Percentiles rank a stretch among this genome's conserved stretches.
These are phyloP conservation scores for Andrena chrysosceles DNA, from an alignment of 2,888 invertebrate species.

Conservation along the genomic window DNA sequence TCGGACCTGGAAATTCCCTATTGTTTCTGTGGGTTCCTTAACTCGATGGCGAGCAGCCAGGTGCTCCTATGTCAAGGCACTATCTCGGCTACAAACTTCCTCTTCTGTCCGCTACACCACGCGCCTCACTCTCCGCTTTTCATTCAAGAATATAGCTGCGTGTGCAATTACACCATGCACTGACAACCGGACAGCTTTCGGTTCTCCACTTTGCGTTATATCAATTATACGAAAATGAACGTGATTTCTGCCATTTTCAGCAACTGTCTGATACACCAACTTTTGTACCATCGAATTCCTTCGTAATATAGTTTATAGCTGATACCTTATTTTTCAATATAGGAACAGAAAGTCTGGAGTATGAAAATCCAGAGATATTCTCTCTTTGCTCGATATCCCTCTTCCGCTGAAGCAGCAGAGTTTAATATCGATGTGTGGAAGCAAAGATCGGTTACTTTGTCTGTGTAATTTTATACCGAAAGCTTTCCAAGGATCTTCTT, in stretches of 20 bases:
- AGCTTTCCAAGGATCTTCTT: constrained; percentile 1
- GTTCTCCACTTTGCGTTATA: too few species aligned
- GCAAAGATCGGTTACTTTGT: constrained; percentile 13
- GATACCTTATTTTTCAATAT: constrained; percentile 8
- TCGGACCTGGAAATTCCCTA: not conserved
- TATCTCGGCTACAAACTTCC: not conserved
- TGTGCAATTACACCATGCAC: not conserved
- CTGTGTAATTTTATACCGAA: constrained; percentile 10
- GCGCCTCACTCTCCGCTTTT: not conserved
- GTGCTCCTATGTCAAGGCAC: too few species aligned
- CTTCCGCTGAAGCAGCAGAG: constrained; percentile 8
- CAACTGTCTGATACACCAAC: not conserved
- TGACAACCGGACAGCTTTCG: not conserved
- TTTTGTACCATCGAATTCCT: not conserved
- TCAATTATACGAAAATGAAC: not conserved
- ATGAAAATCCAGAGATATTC: not conserved
- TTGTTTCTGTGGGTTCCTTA: not conserved
- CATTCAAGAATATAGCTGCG: not conserved
- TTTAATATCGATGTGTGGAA: constrained; percentile 15
- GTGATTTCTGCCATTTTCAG: not conserved
- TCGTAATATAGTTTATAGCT: not conserved
- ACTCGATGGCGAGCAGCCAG: not conserved
- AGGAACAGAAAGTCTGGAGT: not conserved
- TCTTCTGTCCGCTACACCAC: not conserved
- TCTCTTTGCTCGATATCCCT: not conserved